Percentiles rank a stretch among this genome's conserved stretches.
Conservation (phyloP, 2,113 vertebrate species). For the Chionodraco myersi region DNA sequence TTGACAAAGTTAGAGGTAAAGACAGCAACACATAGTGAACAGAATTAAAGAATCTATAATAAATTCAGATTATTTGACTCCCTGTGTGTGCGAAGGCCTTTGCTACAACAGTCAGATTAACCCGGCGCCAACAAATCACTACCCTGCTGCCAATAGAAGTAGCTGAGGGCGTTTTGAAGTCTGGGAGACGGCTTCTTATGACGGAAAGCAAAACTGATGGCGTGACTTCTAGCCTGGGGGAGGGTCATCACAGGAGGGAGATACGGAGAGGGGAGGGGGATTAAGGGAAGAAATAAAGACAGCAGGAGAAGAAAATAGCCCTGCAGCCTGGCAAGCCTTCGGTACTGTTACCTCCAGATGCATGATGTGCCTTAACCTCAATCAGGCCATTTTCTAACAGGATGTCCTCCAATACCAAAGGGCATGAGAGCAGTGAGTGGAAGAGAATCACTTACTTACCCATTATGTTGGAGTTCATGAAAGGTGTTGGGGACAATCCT, state of each 20-base stretch:
- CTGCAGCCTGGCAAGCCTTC: slow-evolving; percentile 39
- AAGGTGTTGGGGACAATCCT: slow-evolving; percentile 99
- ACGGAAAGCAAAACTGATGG: slow-evolving; percentile 83
- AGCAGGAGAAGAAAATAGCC: slow-evolving; percentile 48
- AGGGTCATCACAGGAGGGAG: slow-evolving; percentile 75
- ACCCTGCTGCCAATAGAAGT: slow-evolving; percentile 46
- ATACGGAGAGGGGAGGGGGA: slow-evolving; percentile 48
- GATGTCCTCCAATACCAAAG: slow-evolving; percentile 76
- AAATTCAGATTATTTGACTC: background rate
- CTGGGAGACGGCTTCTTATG: slow-evolving; percentile 72
- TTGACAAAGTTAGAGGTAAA: background rate
- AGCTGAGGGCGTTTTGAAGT: slow-evolving; percentile 68
- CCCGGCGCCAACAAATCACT: slow-evolving; percentile 36
- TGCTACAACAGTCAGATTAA: slow-evolving; percentile 66
- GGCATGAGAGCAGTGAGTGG: slow-evolving; percentile 80
- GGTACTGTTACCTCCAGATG: slow-evolving; percentile 70
- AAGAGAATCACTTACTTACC: slow-evolving; percentile 95
- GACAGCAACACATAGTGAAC: background rate
- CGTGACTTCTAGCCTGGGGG: slow-evolving; percentile 78
- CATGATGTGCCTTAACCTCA: slow-evolving; percentile 73
- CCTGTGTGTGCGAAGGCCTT: slow-evolving; percentile 40
- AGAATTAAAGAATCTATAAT: slow-evolving; percentile 1
- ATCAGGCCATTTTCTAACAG: slow-evolving; percentile 46
- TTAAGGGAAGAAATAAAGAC: slow-evolving; percentile 55
- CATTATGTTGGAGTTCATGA: slow-evolving; percentile 98